Evolutionary conservation across 2,888 invertebrate species (phyloP), one percentile per base, ranked within the genome.

Genomic region (Desoria tigrina): DNA sequence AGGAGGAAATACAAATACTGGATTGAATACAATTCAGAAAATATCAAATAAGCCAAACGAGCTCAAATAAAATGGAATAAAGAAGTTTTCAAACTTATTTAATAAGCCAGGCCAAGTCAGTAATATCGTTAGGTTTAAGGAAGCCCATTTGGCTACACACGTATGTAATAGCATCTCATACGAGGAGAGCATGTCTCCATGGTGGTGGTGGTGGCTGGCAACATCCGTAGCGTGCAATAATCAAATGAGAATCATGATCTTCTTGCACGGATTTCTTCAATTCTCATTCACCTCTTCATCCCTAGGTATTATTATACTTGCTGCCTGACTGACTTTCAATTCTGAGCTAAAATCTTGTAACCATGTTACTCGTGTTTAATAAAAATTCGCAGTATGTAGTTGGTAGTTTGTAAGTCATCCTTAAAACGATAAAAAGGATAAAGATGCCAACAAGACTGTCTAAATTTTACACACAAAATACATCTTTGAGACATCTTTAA

Each of bases 231-330:
- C 39, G 57, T 57, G 39, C 57, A 39, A 55, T 55, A 63, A 60
- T 59, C 63, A 59, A 59, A 59, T 55, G 55, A 61, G 42, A 67
- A 67, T 53, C 63, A 67, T 67, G 61, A 66, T 66, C 58, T 57
- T 45, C 51, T 57, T 58, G 57, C 57, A 57, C 42, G 57, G 42
- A 57, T 57, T 57, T 57, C 57, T 55, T 55, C 42, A 37, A 26
- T 51, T 51, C 26, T 24, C 24, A 24, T 51, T 51, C 51, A 51
- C 16, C 51, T 51, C 51, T 7, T 51, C 51, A n/a, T 23, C 6
- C 51, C 23, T 51, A 51, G 51, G 51, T 51, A 51, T 24, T 21
- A 51, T 51, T 51, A 51, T 51, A 51, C 24, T 26, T 55, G 21
- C 28, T 42, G 57, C 39, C 24, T 57, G 39, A 39, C 57, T 57